Conservation (phyloP, 1,140 invertebrate species). For the Aphis craccivora region DNA sequence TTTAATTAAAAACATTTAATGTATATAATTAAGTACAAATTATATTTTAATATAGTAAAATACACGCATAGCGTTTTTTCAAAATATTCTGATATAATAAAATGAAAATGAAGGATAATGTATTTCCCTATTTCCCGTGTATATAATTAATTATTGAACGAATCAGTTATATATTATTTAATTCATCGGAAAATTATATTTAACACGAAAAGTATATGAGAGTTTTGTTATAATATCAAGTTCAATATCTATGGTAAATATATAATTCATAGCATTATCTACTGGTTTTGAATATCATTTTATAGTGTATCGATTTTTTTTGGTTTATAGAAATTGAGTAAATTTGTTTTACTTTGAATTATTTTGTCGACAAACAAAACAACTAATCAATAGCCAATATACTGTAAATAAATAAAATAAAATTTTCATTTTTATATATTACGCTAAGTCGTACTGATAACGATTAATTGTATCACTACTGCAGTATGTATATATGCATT, state of each 20-base stretch:
- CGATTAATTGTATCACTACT: not conserved
- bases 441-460: not conserved
- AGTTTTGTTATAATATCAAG: not conserved
- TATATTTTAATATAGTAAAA: not conserved
- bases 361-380: not conserved
- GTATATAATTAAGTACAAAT: not conserved
- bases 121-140: not conserved
- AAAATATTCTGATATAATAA: not conserved
- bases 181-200: not conserved
- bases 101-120: not conserved
- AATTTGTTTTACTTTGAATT: not conserved
- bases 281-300: not conserved
- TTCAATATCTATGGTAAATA: not conserved
- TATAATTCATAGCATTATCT: not conserved
- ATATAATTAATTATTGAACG: not conserved
- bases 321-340: not conserved
- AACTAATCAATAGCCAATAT: not conserved
- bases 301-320: not conserved
- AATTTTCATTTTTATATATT: not conserved
- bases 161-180: not conserved
- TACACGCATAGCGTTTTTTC: not conserved
- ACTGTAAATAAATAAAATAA: not conserved
- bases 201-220: not conserved
- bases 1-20: not conserved
- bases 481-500: not conserved